phyloP scores from a whole-genome alignment of 2,888 invertebrate genomes.

The Agrochola macilenta region DNA sequence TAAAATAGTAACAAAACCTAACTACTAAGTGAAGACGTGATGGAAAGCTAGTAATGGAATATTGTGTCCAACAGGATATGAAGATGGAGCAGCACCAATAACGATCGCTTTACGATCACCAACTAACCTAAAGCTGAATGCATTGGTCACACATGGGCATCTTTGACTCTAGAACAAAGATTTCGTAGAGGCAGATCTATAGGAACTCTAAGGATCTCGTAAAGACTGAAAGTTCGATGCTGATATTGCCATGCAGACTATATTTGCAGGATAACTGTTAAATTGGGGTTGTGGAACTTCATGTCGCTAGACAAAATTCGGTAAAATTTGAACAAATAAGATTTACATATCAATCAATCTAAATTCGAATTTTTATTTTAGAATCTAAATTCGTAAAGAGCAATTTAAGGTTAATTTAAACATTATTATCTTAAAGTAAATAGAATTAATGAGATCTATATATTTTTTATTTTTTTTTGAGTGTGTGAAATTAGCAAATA shows the following conservation, averaged over 20 bases:
- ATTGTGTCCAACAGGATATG: background rate
- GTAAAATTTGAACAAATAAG: background rate
- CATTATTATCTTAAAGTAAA: background rate
- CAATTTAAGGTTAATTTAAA: slow-evolving; percentile 6
- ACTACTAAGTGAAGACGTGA: background rate
- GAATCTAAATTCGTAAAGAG: background rate
- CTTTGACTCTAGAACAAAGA: background rate
- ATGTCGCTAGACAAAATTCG: background rate
- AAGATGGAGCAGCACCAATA: background rate
- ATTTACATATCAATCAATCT: background rate
- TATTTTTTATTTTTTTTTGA: no score
- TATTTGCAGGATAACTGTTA: no score
- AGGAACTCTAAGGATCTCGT: no score
- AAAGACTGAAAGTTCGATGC: background rate
- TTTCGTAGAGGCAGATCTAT: no score
- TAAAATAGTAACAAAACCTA: background rate
- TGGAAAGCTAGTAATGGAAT: background rate
- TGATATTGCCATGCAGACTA: background rate
- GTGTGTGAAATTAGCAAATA: no score
- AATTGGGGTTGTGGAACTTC: background rate
- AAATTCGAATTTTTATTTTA: background rate
- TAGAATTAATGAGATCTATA: background rate
- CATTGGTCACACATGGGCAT: background rate
- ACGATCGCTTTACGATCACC: background rate
- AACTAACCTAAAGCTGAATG: background rate